phyloP scores from a whole-genome alignment of 2,888 invertebrate species.

The Pseudococcus viburni region DNA sequence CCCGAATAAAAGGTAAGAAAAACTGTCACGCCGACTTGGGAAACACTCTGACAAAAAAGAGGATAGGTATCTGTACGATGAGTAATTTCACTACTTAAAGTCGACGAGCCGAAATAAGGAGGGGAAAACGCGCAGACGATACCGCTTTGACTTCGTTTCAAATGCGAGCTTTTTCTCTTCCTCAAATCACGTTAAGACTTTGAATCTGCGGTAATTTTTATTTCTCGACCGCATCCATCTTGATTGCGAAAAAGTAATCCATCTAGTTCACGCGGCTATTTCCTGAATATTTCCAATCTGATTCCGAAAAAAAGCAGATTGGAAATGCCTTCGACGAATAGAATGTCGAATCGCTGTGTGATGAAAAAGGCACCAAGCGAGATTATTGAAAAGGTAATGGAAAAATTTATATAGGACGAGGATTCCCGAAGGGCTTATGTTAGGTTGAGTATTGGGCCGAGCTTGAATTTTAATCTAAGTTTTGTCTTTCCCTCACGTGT shows the following conservation, averaged over 20 bases:
- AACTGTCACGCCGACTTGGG: background rate
- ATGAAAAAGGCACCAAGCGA: background rate
- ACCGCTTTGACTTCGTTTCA: background rate
- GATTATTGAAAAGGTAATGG: too few species aligned
- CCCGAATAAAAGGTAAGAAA: background rate
- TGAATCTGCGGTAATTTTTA: background rate
- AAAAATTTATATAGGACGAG: too few species aligned
- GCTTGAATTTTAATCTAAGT: too few species aligned
- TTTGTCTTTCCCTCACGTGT: too few species aligned
- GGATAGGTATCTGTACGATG: background rate
- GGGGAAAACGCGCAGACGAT: background rate
- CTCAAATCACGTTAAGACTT: background rate
- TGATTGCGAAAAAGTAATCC: background rate
- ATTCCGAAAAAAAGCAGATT: background rate
- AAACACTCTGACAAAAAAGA: background rate
- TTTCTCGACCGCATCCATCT: background rate
- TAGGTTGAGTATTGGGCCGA: too few species aligned
- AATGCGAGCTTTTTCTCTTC: background rate
- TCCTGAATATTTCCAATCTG: too few species aligned
- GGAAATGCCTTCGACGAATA: background rate
- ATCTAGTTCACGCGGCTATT: background rate
- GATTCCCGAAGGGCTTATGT: too few species aligned
- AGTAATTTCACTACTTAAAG: background rate
- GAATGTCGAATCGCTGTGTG: too few species aligned
- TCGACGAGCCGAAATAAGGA: background rate